phyloP scores from a whole-genome alignment of 2,113 vertebrate genomes.

The Eira barbara region DNA sequence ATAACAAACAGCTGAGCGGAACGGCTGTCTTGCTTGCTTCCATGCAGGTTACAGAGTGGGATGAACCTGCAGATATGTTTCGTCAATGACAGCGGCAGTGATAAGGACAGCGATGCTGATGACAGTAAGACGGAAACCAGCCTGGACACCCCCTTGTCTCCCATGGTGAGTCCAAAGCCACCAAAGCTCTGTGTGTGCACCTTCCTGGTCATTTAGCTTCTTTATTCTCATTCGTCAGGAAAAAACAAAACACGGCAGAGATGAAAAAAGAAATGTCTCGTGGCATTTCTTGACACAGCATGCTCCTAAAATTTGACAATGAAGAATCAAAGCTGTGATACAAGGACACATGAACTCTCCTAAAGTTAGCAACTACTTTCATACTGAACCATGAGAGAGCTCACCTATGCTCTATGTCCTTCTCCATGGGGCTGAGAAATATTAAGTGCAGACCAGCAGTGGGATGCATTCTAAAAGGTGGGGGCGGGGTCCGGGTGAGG shows the following conservation, averaged over 20 bases:
- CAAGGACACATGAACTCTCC: neutral
- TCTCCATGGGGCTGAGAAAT: neutral
- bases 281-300: neutral
- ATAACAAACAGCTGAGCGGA: neutral
- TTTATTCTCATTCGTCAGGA: neutral
- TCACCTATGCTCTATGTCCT: neutral
- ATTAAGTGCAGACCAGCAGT: neutral
- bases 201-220: neutral
- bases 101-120: slow-evolving; percentile 98
- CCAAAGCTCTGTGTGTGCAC: fast-evolving
- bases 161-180: slow-evolving; percentile 87
- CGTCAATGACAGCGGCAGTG: slow-evolving; percentile 97
- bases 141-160: slow-evolving; percentile 96
- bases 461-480: neutral
- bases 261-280: neutral
- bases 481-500: neutral
- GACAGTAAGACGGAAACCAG: slow-evolving; percentile 99
- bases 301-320: neutral
- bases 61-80: slow-evolving; percentile 99
- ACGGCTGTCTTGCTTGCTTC: neutral
- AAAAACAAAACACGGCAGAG: neutral
- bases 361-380: neutral
- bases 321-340: neutral
- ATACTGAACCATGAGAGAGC: neutral
- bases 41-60: slow-evolving; percentile 93